Conservation (phyloP, 2,888 invertebrate genomes). For the Ypsolopha scabrella region DNA sequence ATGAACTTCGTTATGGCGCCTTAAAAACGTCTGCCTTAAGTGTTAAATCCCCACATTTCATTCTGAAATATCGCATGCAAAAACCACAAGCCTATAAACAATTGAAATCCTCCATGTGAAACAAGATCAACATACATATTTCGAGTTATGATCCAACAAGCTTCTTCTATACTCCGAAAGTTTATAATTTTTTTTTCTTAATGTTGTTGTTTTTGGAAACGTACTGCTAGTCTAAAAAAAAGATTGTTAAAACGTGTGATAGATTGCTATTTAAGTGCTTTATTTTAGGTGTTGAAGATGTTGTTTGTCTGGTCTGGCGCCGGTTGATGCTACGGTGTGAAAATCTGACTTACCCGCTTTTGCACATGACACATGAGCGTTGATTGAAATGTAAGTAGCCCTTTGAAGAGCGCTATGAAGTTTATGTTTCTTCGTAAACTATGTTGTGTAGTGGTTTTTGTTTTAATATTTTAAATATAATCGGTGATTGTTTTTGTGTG, state of each 20-base stretch:
- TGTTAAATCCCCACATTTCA: background rate
- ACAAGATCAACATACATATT: background rate
- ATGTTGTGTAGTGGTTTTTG: no score
- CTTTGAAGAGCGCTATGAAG: no score
- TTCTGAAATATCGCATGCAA: background rate
- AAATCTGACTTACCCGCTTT: constrained; percentile 16
- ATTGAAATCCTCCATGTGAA: no score
- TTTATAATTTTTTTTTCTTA: constrained; percentile 33
- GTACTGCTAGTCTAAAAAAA: constrained; percentile 14
- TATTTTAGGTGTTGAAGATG: constrained; percentile 40
- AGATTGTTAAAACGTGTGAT: constrained; percentile 21
- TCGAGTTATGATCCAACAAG: background rate
- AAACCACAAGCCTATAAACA: background rate
- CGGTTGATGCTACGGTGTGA: constrained; percentile 34
- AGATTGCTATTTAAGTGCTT: constrained; percentile 50
- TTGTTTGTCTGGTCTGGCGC: constrained; percentile 52
- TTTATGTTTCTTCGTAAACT: no score
- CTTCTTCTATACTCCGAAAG: constrained; percentile 3
- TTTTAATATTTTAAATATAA: no score
- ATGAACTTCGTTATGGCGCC: no score
- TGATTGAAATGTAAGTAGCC: no score
- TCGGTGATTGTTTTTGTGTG: no score
- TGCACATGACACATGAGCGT: constrained; percentile 1
- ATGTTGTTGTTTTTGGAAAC: constrained; percentile 36
- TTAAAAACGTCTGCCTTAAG: no score